Conservation (phyloP, 2,113 vertebrate genomes). For the Paedocypris sp. region DNA sequence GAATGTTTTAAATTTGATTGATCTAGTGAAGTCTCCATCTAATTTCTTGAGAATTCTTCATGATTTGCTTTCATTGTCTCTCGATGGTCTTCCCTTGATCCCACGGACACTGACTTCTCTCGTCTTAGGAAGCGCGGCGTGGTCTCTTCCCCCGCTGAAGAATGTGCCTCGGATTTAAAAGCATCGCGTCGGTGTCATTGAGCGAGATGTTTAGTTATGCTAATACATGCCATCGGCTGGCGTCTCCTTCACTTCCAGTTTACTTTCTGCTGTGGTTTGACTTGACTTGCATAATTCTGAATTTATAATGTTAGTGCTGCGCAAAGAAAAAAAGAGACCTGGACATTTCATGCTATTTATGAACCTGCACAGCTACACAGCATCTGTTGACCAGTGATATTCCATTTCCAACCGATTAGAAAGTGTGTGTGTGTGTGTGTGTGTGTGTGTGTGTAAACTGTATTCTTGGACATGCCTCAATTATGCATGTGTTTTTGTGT, state of each 20-base stretch:
- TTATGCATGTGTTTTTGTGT: too few species aligned
- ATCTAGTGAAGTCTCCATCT: too few species aligned
- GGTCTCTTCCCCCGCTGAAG: not conserved
- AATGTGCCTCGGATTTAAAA: constrained; percentile 5
- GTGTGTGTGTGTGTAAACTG: too few species aligned
- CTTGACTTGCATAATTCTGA: constrained; percentile 18
- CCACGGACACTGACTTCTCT: constrained; percentile 10
- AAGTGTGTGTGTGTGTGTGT: too few species aligned
- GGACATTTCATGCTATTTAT: constrained; percentile 6
- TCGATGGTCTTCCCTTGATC: constrained; percentile 1
- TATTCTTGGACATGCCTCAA: too few species aligned
- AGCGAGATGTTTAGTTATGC: constrained; percentile 15
- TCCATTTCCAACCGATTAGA: too few species aligned
- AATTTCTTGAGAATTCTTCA: too few species aligned
- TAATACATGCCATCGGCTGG: constrained; percentile 11
- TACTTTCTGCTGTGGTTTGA: constrained; percentile 3
- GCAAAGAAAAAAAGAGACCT: not conserved
- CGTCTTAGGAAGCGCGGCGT: not conserved
- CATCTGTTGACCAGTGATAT: too few species aligned
- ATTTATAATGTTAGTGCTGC: constrained; percentile 10
- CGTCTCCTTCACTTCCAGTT: not conserved
- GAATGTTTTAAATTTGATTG: too few species aligned
- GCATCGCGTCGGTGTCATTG: not conserved
- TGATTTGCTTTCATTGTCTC: constrained; percentile 3
- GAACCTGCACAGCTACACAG: not conserved